Evolutionary conservation across 2,888 invertebrate genomes (phyloP), one percentile per base, ranked within the genome.

Genomic region (Rugalucina vietnamica): DNA sequence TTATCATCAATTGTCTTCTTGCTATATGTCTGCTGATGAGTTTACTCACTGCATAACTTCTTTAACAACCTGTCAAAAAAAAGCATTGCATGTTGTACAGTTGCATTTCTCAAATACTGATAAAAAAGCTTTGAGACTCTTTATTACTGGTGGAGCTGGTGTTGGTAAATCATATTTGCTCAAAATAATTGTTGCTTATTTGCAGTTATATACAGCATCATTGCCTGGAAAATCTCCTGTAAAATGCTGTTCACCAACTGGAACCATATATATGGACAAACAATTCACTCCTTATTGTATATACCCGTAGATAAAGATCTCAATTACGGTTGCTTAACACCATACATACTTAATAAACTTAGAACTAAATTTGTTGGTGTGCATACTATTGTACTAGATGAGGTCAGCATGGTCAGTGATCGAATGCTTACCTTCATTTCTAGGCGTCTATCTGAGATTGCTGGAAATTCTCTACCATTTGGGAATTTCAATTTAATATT

Each of bases 391-490:
- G 43, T 87, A 14, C 79, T 85, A 34, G 87, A 87, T 85, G 87
- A 83, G 65, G 70, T 85, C 24, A 87, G 87, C 79, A 87, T 87
- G 87, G 85, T 87, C 3, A 83, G 83, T 81, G 74, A 76, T 29
- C 72, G 71, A 37, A 73, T 85, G 74, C 57, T 85, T 18, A 81
- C 79, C n/a, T 76, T 43, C 36, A 87, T 87, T n/a, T 79, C 76
- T 76, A 65, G 81, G 65, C 37, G 84, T 5, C 39, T 85, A 1
- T 49, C 39, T 43, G 76, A 82, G 50, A 87, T 84, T 18, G 21
- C 73, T 37, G 72, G 69, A 0, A 71, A 73, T 71, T 29, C 39
- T 69, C n/a, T 18, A n/a, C 79, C 79, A 37, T 87, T 84, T 84
- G 86, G 86, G 12, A 71, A 72, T 49, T 76, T 76, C 14, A 84